phyloP scores from a whole-genome alignment of 2,888 invertebrate genomes.

The Macrophya annulata region DNA sequence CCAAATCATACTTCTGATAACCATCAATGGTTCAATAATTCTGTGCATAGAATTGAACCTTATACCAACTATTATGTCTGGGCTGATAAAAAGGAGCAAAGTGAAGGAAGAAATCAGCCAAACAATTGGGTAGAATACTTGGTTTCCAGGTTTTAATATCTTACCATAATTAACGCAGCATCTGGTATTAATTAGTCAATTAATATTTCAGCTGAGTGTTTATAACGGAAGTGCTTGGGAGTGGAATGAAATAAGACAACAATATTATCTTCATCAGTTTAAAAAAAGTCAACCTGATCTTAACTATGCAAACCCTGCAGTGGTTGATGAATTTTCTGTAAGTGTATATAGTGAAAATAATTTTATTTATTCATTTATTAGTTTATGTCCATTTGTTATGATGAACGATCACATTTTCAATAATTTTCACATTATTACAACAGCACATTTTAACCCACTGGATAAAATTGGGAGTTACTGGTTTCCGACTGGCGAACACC shows the following conservation, averaged over 20 bases:
- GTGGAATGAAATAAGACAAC: constrained; percentile 83
- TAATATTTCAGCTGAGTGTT: constrained; percentile 77
- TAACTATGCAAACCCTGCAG: constrained; percentile 88
- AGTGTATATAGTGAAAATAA: constrained; percentile 57
- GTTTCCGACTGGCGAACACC: constrained; percentile 88
- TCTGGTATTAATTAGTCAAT: constrained; percentile 25
- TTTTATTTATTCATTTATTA: neutral
- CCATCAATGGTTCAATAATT: constrained; percentile 88
- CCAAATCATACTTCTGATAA: constrained; percentile 87
- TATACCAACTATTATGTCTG: constrained; percentile 91
- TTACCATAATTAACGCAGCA: neutral
- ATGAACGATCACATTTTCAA: neutral
- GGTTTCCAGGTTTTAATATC: constrained; percentile 11
- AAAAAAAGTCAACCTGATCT: constrained; percentile 87
- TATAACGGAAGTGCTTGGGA: constrained; percentile 87
- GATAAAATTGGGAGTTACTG: constrained; percentile 89
- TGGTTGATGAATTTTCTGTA: constrained; percentile 84
- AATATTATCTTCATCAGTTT: constrained; percentile 92
- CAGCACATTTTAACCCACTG: constrained; percentile 86
- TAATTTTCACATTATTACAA: constrained; percentile 53
- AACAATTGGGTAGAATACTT: constrained; percentile 86
- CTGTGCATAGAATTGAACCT: constrained; percentile 82
- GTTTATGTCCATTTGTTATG: neutral
- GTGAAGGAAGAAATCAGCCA: constrained; percentile 80
- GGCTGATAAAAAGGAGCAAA: constrained; percentile 80